Conservation (phyloP, 2,888 invertebrate species). For the Hirtodrosophila trivittata region DNA sequence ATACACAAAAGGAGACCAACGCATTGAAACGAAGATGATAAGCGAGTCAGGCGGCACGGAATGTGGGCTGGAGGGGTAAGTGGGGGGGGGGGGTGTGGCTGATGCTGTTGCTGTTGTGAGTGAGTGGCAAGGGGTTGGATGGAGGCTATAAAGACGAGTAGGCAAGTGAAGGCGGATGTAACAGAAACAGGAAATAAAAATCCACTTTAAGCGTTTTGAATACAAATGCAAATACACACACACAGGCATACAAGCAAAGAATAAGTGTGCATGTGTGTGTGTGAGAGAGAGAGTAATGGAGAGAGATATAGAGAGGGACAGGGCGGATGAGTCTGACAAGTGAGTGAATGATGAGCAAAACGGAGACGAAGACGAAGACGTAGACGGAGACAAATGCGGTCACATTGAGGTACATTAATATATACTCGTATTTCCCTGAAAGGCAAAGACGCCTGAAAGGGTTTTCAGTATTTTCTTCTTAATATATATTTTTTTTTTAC, state of each 20-base stretch:
- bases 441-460: conserved; percentile 61
- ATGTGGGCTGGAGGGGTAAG: background rate
- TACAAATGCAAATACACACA: conserved; percentile 71
- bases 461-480: conserved; percentile 42
- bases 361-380: background rate
- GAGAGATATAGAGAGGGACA: conserved; percentile 2
- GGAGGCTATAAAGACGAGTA: background rate
- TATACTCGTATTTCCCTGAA: conserved; percentile 45
- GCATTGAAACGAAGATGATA: conserved; percentile 47
- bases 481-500: conserved; percentile 19
- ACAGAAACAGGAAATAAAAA: conserved; percentile 77
- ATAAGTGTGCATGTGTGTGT: background rate
- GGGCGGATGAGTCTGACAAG: conserved; percentile 52
- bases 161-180: conserved; percentile 24
- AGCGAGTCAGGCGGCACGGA: conserved; percentile 8
- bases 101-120: background rate
- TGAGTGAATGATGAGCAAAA: conserved; percentile 58
- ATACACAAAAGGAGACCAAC: conserved; percentile 62
- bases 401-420: conserved; percentile 77
- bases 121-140: background rate
- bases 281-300: background rate
- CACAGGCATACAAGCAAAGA: conserved; percentile 1
- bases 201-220: conserved; percentile 77
- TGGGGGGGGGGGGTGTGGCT: background rate
- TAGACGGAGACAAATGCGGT: conserved; percentile 59